These are phyloP conservation scores for Delphinapterus leucas DNA, from an alignment of 2,113 vertebrate species.

Conservation along the genomic window DNA sequence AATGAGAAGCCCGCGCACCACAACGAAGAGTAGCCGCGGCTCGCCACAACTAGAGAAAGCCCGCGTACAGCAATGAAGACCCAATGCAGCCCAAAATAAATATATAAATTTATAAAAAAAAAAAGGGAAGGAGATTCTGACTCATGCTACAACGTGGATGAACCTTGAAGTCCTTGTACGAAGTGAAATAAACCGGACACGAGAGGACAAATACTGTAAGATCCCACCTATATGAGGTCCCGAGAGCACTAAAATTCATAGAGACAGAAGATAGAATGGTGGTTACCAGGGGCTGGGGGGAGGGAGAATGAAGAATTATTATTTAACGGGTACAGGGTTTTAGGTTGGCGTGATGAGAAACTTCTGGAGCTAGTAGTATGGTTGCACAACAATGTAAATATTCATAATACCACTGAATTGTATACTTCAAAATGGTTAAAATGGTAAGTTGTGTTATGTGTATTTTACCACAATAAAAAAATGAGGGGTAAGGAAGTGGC, in stretches of 20 bases:
- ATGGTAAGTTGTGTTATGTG: neutral
- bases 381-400: neutral
- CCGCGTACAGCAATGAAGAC: too few species aligned
- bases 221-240: neutral
- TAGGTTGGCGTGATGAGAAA: too few species aligned
- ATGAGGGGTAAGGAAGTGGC: neutral
- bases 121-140: neutral
- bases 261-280: too few species aligned
- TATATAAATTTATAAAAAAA: too few species aligned
- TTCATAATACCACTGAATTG: neutral
- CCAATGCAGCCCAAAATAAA: too few species aligned
- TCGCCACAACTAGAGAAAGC: too few species aligned
- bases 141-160: neutral
- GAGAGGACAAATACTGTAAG: neutral
- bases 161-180: neutral
- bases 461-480: neutral
- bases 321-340: too few species aligned
- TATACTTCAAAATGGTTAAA: neutral
- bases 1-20: fast-evolving
- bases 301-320: too few species aligned
- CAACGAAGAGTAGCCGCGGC: too few species aligned
- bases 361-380: neutral
- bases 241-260: neutral
- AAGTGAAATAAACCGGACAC: neutral
- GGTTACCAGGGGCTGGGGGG: too few species aligned